Evolutionary conservation across 2,888 invertebrate genomes (phyloP).

Genomic region (Campoplex nolae): DNA sequence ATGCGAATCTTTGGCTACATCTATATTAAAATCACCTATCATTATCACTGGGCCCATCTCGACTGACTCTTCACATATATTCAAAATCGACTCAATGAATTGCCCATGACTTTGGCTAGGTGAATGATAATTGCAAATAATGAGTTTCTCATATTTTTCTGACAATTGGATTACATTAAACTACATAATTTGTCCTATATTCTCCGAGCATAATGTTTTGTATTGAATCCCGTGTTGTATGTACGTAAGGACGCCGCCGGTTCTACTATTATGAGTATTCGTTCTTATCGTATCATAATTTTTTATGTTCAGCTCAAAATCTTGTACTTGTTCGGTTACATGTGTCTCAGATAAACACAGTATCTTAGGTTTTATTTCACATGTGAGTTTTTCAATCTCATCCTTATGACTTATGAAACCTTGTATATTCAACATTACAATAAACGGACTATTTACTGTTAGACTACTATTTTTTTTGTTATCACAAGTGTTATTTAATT

Average conservation of each 20-base stretch:
- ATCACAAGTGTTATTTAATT: no score
- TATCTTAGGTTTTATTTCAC: conserved; percentile 45
- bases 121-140: neutral
- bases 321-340: conserved; percentile 37
- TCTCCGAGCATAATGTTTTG: neutral
- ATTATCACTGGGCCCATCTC: neutral
- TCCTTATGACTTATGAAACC: conserved; percentile 63
- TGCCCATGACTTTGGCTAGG: neutral
- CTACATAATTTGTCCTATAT: neutral
- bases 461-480: neutral
- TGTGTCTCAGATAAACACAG: conserved; percentile 62
- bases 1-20: neutral
- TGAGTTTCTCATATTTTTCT: neutral
- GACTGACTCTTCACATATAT: neutral
- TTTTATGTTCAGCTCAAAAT: conserved; percentile 52
- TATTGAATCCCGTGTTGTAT: neutral
- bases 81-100: neutral
- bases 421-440: conserved; percentile 41
- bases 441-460: neutral
- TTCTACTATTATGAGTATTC: conserved; percentile 1
- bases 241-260: conserved; percentile 5
- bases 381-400: conserved; percentile 57
- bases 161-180: no score
- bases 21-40: neutral
- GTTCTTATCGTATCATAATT: neutral